Conservation (phyloP, 2,797 vertebrate genomes). For the Pogoniulus pusillus region DNA sequence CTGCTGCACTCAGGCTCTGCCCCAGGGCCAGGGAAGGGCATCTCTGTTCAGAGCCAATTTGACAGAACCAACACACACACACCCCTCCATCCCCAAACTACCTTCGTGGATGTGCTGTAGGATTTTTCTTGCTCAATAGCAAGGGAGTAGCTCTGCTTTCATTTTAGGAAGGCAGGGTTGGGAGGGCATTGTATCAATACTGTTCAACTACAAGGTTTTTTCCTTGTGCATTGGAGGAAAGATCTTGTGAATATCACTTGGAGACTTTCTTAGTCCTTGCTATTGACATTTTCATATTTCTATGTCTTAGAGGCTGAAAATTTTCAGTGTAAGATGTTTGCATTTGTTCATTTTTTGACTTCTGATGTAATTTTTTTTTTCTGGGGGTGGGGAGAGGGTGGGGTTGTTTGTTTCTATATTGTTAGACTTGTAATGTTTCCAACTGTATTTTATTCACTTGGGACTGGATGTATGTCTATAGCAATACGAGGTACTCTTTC, state of each 20-base stretch:
- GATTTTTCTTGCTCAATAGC: constrained; percentile 75
- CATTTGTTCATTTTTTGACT: constrained; percentile 71
- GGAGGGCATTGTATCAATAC: constrained; percentile 75
- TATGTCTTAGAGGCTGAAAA: constrained; percentile 79
- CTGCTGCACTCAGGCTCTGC: neutral
- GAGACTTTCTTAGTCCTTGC: constrained; percentile 78
- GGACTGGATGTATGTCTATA: constrained; percentile 86
- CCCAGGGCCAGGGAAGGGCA: neutral
- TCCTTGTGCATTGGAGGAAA: constrained; percentile 73
- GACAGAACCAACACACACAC: neutral
- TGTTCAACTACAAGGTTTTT: constrained; percentile 69
- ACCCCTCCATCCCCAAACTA: neutral
- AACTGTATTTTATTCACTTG: constrained; percentile 90
- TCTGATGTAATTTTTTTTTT: too few species aligned
- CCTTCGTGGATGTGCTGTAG: constrained; percentile 71
- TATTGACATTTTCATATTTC: constrained; percentile 79
- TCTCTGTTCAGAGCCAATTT: neutral
- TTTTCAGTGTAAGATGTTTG: constrained; percentile 77
- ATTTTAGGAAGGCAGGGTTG: constrained; percentile 73
- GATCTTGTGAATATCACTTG: constrained; percentile 65
- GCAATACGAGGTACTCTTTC: constrained; percentile 90
- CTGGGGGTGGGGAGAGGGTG: too few species aligned
- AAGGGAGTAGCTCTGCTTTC: constrained; percentile 74
- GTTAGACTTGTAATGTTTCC: constrained; percentile 86
- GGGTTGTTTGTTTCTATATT: constrained; percentile 79